Evolutionary conservation across 37 sponge, comb jelly and placozoan genomes (phyloP), one percentile per base, ranked within the genome.

Genomic region (Axinella damicornis): DNA sequence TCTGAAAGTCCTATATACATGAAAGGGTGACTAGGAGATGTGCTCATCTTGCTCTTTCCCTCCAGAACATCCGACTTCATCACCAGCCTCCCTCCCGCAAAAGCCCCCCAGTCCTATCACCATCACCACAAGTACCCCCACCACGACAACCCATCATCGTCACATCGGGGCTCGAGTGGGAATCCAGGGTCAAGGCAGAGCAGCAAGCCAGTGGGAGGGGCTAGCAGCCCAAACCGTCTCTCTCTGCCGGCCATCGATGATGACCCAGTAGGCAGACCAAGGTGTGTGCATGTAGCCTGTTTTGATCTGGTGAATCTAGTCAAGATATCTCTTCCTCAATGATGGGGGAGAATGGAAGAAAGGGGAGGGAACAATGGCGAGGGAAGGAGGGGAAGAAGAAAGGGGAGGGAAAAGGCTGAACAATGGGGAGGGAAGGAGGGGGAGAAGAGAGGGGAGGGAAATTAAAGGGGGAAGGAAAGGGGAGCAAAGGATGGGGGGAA

Each of bases 191-290:
- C 46, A 46, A 46, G 9, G 46, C 46, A 9, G 46, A 46, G 46
- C 1, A 22, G 37, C n/a, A 9, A 9, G n/a, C n/a, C n/a, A 46
- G 46, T 4, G 6, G 9, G 9, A 46, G 53, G n/a, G 20, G 65
- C 24, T 14, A 53, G 79, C 21, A 57, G 74, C 53, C n/a, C n/a
- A n/a, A 83, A 59, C 33, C 79, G 79, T 5, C 86, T 93, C 52
- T 86, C 87, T 53, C 83, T 91, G 9, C 83, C 94, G 22, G 82
- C 90, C 40, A 85, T 82, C 34, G 94, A 93, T 77, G 94, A 92
- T 40, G 57, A 73, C 33, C 65, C 37, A 31, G 87, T 80, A 18
- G 69, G 79, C 35, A 82, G 90, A 72, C 94, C 94, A 79, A 87
- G 80, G 92, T 90, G 57, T 0, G 21, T 53, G 32, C 25, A 0